Percentiles rank a stretch among this genome's conserved stretches.
phyloP scores from a whole-genome alignment of 2,888 invertebrate species.

The Caenorhabditis virilis region DNA sequence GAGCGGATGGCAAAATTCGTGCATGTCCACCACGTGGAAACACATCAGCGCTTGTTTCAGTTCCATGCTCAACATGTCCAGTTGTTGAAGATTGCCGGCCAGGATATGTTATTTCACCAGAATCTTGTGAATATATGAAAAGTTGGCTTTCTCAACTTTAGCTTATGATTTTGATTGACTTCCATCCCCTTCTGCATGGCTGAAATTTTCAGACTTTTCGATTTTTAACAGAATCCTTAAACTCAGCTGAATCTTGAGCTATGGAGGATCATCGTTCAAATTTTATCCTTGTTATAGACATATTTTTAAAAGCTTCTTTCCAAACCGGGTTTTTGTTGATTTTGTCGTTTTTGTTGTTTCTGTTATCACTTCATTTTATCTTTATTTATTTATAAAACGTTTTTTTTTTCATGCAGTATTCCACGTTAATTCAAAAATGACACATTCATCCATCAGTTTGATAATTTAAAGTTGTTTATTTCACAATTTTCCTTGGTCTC shows the following conservation, averaged over 20 bases:
- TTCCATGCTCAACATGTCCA: constrained; percentile 66
- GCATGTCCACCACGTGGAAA: constrained; percentile 23
- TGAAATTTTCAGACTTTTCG: too few relatives aligned
- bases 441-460: too few relatives aligned
- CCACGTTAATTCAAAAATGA: too few relatives aligned
- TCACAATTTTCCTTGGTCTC: background rate
- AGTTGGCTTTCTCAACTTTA: constrained; percentile 45
- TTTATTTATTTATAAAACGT: too few relatives aligned
- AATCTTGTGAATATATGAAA: constrained; percentile 62
- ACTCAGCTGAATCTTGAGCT: background rate
- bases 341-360: background rate
- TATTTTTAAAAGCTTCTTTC: background rate
- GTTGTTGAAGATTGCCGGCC: constrained; percentile 62
- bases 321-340: background rate
- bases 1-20: constrained; percentile 50
- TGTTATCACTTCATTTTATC: constrained; percentile 2
- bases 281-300: background rate
- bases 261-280: background rate
- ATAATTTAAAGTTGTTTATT: too few relatives aligned
- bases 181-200: too few relatives aligned
- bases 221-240: too few relatives aligned
- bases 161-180: background rate
- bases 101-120: constrained; percentile 62
- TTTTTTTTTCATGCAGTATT: too few relatives aligned
- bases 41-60: constrained; percentile 44